Evolutionary conservation across 1,140 invertebrate species (phyloP).

Genomic region (Drosophila equinoxialis): DNA sequence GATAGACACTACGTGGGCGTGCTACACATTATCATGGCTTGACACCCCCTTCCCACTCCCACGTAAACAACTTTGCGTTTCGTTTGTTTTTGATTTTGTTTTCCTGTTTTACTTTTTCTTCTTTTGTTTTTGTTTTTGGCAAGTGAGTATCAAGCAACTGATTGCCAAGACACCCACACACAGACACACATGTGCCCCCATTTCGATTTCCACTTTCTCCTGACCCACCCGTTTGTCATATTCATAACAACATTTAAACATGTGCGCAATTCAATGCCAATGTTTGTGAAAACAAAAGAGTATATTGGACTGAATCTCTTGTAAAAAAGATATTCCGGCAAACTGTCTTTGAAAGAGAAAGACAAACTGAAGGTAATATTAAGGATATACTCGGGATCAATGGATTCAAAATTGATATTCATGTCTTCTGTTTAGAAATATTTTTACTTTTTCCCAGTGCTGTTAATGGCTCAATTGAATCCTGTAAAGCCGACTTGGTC

Average conservation of each 20-base stretch:
- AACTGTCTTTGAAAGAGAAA: no score
- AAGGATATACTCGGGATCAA: no score
- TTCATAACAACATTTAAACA: conserved; percentile 70
- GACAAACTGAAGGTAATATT: no score
- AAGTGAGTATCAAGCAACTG: conserved; percentile 35
- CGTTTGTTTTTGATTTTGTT: conserved; percentile 7
- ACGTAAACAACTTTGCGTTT: not conserved
- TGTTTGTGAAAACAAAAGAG: not conserved
- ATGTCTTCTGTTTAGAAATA: no score
- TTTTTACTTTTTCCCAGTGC: no score
- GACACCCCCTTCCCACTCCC: conserved; percentile 5
- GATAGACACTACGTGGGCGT: conserved; percentile 13
- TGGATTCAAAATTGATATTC: no score
- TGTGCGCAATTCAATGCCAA: conserved; percentile 55
- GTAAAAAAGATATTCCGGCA: no score
- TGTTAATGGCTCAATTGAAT: no score
- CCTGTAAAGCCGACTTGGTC: no score
- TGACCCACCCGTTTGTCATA: conserved; percentile 40
- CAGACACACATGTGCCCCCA: not conserved
- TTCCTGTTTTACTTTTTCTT: conserved; percentile 7
- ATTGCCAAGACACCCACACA: conserved; percentile 29
- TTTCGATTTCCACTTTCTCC: conserved; percentile 5
- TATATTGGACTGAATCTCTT: not conserved
- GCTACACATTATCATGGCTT: not conserved
- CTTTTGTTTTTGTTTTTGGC: not conserved